These are phyloP conservation scores for Hypena proboscidalis DNA, from an alignment of 2,888 invertebrate species.

Conservation along the genomic window DNA sequence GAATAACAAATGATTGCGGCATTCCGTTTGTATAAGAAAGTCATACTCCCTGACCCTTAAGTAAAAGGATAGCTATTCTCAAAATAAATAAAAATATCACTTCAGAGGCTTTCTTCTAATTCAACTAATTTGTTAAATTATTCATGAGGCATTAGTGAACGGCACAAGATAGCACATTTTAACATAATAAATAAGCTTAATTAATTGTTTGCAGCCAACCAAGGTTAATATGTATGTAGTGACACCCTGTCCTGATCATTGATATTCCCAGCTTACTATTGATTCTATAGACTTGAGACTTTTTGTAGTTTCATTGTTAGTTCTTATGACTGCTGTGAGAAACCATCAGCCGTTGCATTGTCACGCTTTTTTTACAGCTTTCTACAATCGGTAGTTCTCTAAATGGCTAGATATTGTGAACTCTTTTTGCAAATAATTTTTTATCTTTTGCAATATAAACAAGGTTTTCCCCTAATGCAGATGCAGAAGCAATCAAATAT, in stretches of 20 bases:
- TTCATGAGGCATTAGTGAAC: background rate
- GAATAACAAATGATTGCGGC: too few species aligned
- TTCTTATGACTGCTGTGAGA: slow-evolving; percentile 1
- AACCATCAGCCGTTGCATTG: slow-evolving; percentile 2
- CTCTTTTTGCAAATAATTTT: too few species aligned
- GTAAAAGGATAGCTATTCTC: background rate
- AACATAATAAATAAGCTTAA: background rate
- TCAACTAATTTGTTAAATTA: background rate
- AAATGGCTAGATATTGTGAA: too few species aligned
- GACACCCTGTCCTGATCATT: background rate
- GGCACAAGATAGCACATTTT: background rate
- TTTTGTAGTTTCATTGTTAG: background rate
- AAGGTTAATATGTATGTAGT: background rate
- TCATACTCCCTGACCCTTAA: background rate
- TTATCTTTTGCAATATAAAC: too few species aligned
- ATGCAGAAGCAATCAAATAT: too few species aligned
- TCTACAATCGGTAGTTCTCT: slow-evolving; percentile 1
- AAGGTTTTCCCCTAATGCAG: too few species aligned
- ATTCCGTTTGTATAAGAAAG: too few species aligned
- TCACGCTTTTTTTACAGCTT: slow-evolving; percentile 4
- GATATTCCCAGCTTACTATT: background rate
- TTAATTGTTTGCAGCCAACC: background rate
- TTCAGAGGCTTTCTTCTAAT: background rate
- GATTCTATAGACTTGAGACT: background rate
- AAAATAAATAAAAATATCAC: background rate